Evolutionary conservation across 2,797 vertebrate genomes (phyloP).

Genomic region (Eulemur albifrons): DNA sequence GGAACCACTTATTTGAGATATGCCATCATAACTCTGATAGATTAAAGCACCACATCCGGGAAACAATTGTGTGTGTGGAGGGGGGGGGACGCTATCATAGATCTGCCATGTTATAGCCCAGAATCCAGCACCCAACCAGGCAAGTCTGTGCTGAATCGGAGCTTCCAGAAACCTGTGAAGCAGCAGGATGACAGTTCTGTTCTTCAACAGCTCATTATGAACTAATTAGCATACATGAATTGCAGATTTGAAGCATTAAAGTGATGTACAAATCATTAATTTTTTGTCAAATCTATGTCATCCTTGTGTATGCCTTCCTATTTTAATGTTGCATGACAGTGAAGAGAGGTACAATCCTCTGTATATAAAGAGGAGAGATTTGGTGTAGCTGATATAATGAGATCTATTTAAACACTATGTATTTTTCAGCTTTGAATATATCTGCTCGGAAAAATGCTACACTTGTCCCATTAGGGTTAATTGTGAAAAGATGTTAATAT

Average conservation of each 20-base stretch:
- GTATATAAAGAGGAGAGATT: conserved; percentile 84
- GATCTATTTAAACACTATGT: conserved; percentile 84
- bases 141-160: conserved; percentile 78
- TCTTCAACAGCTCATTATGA: conserved; percentile 88
- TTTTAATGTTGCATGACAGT: conserved; percentile 90
- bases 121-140: conserved; percentile 79
- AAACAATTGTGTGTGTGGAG: conserved; percentile 81
- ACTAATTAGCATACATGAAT: conserved; percentile 91
- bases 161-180: conserved; percentile 84
- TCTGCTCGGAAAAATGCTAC: conserved; percentile 76
- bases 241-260: conserved; percentile 90
- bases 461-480: conserved; percentile 85
- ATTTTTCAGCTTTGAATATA: conserved; percentile 84
- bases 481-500: conserved; percentile 85
- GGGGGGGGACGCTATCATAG: conserved; percentile 74
- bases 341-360: conserved; percentile 85
- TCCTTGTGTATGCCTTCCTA: conserved; percentile 85
- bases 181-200: conserved; percentile 87
- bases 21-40: conserved; percentile 86
- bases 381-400: conserved; percentile 85
- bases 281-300: conserved; percentile 90
- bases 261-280: conserved; percentile 91
- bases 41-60: conserved; percentile 85
- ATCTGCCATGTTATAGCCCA: conserved; percentile 83
- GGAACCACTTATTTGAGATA: conserved; percentile 86